phyloP scores from a whole-genome alignment of 2,888 invertebrate genomes.

The Chalcis sispes region DNA sequence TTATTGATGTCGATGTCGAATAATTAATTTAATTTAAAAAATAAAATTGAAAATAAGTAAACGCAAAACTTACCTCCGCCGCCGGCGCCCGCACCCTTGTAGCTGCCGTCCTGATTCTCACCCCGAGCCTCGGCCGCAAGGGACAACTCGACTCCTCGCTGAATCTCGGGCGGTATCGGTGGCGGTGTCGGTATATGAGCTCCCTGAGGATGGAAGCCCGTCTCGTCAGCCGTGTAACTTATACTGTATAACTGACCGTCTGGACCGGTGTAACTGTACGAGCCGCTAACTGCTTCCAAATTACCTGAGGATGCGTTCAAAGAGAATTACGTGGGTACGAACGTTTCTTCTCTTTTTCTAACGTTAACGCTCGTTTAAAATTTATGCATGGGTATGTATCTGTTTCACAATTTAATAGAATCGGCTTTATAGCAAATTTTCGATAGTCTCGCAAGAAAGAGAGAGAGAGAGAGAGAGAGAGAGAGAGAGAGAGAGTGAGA shows the following conservation, averaged over 20 bases:
- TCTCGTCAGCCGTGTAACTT: slow-evolving; percentile 70
- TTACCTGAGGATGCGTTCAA: slow-evolving; percentile 62
- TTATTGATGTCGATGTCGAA: too few relatives aligned
- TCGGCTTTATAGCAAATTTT: too few relatives aligned
- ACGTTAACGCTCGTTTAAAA: too few relatives aligned
- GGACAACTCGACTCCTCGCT: slow-evolving; percentile 69
- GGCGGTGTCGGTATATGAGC: slow-evolving; percentile 71
- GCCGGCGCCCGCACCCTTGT: slow-evolving; percentile 61
- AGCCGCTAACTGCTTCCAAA: slow-evolving; percentile 69
- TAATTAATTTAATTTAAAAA: not conserved
- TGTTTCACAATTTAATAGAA: too few relatives aligned
- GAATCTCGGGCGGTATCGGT: slow-evolving; percentile 72
- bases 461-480: too few relatives aligned
- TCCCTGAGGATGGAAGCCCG: slow-evolving; percentile 70
- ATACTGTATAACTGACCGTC: slow-evolving; percentile 70
- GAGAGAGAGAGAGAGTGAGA: too few relatives aligned
- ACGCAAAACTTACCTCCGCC: not conserved
- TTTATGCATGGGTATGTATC: too few relatives aligned
- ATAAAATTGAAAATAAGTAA: not conserved
- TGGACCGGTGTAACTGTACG: slow-evolving; percentile 70
- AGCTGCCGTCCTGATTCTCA: slow-evolving; percentile 69
- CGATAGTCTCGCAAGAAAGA: too few relatives aligned
- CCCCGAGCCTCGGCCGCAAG: slow-evolving; percentile 71
- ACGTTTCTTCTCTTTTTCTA: not conserved
- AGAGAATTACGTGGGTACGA: too few relatives aligned